A percentile compares a stretch with the other conserved stretches of the same genome.
phyloP scores from a whole-genome alignment of 1,140 invertebrate genomes.

The Ips nitidus region DNA sequence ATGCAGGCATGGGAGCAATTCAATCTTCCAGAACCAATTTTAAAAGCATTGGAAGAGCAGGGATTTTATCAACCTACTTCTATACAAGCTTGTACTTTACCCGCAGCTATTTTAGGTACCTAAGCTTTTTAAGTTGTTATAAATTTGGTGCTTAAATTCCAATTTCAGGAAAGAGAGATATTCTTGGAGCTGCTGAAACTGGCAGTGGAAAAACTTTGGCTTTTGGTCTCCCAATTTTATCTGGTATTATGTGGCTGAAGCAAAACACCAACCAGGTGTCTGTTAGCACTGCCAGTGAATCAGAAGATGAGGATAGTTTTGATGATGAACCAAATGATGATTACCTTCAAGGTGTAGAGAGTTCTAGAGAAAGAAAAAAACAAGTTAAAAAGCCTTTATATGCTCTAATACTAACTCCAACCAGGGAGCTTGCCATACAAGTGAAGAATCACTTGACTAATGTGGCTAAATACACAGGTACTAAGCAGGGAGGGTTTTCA shows the following conservation, averaged over 20 bases:
- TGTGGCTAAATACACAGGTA: conserved; percentile 79
- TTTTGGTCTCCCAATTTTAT: conserved; percentile 91
- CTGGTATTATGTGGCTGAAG: conserved; percentile 74
- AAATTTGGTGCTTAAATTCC: conserved; percentile 20
- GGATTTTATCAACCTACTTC: conserved; percentile 80
- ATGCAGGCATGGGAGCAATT: conserved; percentile 71
- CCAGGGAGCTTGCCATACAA: conserved; percentile 93
- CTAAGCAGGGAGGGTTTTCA: conserved; percentile 17
- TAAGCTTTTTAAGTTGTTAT: neutral
- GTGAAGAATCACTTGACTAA: conserved; percentile 82
- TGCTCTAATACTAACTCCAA: conserved; percentile 90
- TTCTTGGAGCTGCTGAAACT: conserved; percentile 95
- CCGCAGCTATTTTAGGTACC: conserved; percentile 79
- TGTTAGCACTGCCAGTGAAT: conserved; percentile 18
- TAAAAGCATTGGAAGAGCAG: conserved; percentile 73
- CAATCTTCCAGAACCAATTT: conserved; percentile 68
- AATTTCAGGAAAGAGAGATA: conserved; percentile 69
- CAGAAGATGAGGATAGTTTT: conserved; percentile 35
- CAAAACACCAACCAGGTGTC: conserved; percentile 47
- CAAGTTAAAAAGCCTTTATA: conserved; percentile 60
- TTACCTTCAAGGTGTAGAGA: conserved; percentile 61
- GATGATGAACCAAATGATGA: conserved; percentile 38
- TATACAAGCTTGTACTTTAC: conserved; percentile 77
- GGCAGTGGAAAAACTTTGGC: conserved; percentile 98
- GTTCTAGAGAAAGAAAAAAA: conserved; percentile 61